Conservation (phyloP, 2,888 invertebrate species). For the Teleiodes luculella region DNA sequence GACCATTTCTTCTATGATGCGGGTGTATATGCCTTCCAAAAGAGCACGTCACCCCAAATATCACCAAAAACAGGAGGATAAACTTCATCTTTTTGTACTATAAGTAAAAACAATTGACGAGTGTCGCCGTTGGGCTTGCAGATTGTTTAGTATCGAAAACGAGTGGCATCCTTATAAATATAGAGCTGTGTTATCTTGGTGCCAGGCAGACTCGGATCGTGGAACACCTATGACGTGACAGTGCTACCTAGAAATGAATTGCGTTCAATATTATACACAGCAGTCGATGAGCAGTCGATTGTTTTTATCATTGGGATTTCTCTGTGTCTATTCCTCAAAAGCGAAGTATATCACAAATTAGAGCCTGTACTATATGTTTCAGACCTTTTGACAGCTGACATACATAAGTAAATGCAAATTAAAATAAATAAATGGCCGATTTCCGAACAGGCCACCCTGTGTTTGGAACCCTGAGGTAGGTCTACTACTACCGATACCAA, state of each 20-base stretch:
- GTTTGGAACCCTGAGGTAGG: no score
- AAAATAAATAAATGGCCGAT: no score
- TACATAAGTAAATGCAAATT: no score
- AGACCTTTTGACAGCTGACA: no score
- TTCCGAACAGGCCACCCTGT: no score
- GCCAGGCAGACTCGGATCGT: slow-evolving; percentile 35
- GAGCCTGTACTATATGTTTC: no score
- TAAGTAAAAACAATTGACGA: not conserved
- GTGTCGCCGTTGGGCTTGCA: slow-evolving; percentile 11
- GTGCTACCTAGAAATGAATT: not conserved
- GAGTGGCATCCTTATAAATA: slow-evolving; percentile 44
- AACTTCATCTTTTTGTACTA: slow-evolving; percentile 28
- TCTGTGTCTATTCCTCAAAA: no score
- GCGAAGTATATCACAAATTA: no score
- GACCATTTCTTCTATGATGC: slow-evolving; percentile 21
- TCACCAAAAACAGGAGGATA: slow-evolving; percentile 26
- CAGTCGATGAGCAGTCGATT: no score
- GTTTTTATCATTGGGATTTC: no score
- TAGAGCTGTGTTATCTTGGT: slow-evolving; percentile 35
- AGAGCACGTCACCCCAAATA: slow-evolving; percentile 24
- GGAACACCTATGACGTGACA: slow-evolving; percentile 22
- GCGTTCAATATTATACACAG: no score
- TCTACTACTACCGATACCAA: no score
- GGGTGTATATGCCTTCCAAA: slow-evolving; percentile 48
- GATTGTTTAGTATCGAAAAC: slow-evolving; percentile 32